phyloP scores from a whole-genome alignment of 2,888 invertebrate species.

The Pedicia rivosa region DNA sequence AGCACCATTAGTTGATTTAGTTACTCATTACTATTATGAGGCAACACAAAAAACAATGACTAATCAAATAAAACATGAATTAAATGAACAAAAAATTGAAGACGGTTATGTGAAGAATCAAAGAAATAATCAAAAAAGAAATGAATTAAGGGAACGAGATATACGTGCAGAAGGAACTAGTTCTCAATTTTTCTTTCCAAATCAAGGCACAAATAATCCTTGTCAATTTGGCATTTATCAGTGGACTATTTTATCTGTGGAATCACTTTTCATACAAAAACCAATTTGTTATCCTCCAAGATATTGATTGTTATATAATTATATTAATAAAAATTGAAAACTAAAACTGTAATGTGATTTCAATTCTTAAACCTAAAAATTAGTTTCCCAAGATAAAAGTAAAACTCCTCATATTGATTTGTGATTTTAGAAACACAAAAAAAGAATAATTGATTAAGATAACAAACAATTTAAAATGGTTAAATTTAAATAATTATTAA shows the following conservation, averaged over 20 bases:
- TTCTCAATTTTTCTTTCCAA: conserved; percentile 10
- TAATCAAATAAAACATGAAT: too few relatives aligned
- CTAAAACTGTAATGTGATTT: too few relatives aligned
- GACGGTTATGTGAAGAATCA: not conserved
- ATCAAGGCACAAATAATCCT: conserved; percentile 1
- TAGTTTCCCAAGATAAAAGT: too few relatives aligned
- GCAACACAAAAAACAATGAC: not conserved
- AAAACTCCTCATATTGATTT: too few relatives aligned
- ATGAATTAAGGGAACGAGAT: not conserved
- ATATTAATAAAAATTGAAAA: too few relatives aligned
- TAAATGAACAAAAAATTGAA: not conserved
- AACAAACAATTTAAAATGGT: too few relatives aligned
- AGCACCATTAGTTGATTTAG: conserved; percentile 9
- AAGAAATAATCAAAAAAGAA: not conserved
- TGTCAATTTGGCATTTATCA: conserved; percentile 10
- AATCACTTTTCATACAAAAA: conserved; percentile 10
- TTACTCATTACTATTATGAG: conserved; percentile 1
- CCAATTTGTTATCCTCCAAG: conserved; percentile 9
- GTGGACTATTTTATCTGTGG: conserved; percentile 9
- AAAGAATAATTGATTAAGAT: too few relatives aligned
- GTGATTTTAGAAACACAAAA: too few relatives aligned
- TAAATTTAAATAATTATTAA: too few relatives aligned
- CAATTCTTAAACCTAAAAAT: too few relatives aligned
- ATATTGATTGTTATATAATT: too few relatives aligned
- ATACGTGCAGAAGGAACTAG: conserved; percentile 10